These are phyloP conservation scores for Ataeniobius toweri DNA, from an alignment of 2,797 vertebrate species.

Conservation along the genomic window DNA sequence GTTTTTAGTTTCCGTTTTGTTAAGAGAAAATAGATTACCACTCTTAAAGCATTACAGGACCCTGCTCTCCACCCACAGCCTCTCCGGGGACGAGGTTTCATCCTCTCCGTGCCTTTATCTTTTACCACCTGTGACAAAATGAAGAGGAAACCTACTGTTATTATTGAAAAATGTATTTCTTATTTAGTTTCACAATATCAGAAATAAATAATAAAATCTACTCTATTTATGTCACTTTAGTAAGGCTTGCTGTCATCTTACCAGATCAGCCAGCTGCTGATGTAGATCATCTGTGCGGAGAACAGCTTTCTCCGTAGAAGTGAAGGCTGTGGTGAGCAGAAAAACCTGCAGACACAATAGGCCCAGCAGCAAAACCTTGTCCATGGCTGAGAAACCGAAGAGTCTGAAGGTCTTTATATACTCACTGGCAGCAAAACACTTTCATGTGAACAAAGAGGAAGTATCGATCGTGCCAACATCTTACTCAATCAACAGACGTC, in stretches of 20 bases:
- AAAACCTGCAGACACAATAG: conserved; percentile 50
- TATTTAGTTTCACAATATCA: not conserved
- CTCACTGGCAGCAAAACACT: not conserved
- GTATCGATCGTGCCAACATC: not conserved
- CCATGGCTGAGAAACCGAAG: conserved; percentile 50
- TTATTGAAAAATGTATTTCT: too few relatives aligned
- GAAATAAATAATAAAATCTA: not conserved
- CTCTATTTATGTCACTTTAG: not conserved
- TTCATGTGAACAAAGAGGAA: conserved; percentile 33
- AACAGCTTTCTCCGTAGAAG: conserved; percentile 5
- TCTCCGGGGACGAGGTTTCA: too few relatives aligned
- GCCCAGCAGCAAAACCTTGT: conserved; percentile 28
- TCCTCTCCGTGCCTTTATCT: fast-evolving
- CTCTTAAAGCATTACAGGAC: not conserved
- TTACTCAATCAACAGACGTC: not conserved
- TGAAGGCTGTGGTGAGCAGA: conserved; percentile 30
- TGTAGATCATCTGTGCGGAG: not conserved
- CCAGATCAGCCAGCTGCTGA: not conserved
- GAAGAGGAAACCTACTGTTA: not conserved
- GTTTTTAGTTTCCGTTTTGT: not conserved
- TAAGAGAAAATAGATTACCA: not conserved
- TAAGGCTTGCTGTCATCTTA: not conserved
- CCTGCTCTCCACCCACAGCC: not conserved
- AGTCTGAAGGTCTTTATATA: conserved; percentile 40
- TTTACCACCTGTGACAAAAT: not conserved